Evolutionary conservation across 2,797 vertebrate genomes (phyloP), one percentile per base, ranked within the genome.

Genomic region (Oreochromis mossambicus): DNA sequence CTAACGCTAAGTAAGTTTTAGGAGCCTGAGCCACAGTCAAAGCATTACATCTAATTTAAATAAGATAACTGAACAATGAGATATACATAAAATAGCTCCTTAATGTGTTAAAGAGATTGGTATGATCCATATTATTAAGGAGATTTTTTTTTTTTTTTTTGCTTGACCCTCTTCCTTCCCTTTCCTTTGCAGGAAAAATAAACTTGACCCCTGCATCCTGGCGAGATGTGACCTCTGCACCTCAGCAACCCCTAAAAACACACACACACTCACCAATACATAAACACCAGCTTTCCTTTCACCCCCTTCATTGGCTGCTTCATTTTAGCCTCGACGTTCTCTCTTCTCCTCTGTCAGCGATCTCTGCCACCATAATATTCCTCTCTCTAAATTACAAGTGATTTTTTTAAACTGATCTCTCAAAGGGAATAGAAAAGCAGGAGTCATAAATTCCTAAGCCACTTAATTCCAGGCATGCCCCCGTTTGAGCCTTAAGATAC

Each of bases 151-250:
- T 6, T 52, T 54, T 34, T 32, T 6, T 41, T 75, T 29, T 48
- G 14, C 9, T 48, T 15, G 26, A 48, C 52, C 63, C 81, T 76
- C 78, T 73, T 86, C 51, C 38, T 77, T 80, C 29, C 14, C 85
- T 86, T 63, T 55, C 48, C 36, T 88, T 77, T 48, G 84, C 82
- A 94, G 90, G 89, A 94, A 95, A 96, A 96, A 96, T 95, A 96
- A 96, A 96, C 96, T 96, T 96, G 94, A 95, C 95, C 94, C 83
- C 81, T 80, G 73, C 83, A 89, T 95, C 94, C 93, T 91, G 90
- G 80, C 36, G 88, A 92, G 88, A 91, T 79, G 41, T 93, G 93
- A 94, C 94, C 94, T 89, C 56, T 10, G 48, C 24, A 75, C 87
- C 86, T 90, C 63, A 80, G 75, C 84, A 76, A 83, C 81, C 77